phyloP scores from a whole-genome alignment of 2,797 vertebrate genomes.

The Steatocranus sp. region DNA sequence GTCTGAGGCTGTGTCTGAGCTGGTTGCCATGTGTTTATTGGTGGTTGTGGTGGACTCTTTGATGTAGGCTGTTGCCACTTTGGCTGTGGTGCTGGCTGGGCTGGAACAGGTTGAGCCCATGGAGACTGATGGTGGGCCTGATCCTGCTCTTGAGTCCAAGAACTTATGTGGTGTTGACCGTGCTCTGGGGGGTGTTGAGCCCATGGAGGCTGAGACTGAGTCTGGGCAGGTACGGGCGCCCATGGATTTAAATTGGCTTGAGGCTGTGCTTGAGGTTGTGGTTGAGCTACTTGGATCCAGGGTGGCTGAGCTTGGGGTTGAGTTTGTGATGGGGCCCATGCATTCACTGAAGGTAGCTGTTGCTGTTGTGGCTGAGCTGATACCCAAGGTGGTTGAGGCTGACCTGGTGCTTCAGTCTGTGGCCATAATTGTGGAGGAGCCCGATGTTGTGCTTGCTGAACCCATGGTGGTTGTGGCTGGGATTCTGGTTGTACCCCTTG shows the following conservation, averaged over 20 bases:
- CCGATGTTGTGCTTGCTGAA: conserved; percentile 73
- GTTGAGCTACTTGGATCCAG: conserved; percentile 61
- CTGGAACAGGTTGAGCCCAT: conserved; percentile 50
- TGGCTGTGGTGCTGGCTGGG: conserved; percentile 47
- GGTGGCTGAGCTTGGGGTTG: conserved; percentile 61
- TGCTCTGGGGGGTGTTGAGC: conserved; percentile 59
- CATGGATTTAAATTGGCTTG: conserved; percentile 62
- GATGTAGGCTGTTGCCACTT: conserved; percentile 61
- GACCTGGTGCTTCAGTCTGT: conserved; percentile 52
- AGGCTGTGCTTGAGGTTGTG: conserved; percentile 50
- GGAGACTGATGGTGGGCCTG: conserved; percentile 53
- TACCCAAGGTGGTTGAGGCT: conserved; percentile 60
- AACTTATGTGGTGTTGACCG: conserved; percentile 34
- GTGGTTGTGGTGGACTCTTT: conserved; percentile 42
- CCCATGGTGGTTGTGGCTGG: conserved; percentile 74
- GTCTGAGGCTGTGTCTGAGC: conserved; percentile 59
- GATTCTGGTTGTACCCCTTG: conserved; percentile 53
- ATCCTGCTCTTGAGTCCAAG: conserved; percentile 58
- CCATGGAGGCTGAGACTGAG: conserved; percentile 65
- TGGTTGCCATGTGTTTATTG: conserved; percentile 53
- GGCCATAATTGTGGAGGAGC: conserved; percentile 60
- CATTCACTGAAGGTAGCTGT: conserved; percentile 48
- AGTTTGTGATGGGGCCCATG: conserved; percentile 62
- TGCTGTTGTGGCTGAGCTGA: conserved; percentile 63
- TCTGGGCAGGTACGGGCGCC: conserved; percentile 60